Evolutionary conservation across 1,140 invertebrate genomes (phyloP), one percentile per base, ranked within the genome.

Genomic region (Dolichoris vasculosae): DNA sequence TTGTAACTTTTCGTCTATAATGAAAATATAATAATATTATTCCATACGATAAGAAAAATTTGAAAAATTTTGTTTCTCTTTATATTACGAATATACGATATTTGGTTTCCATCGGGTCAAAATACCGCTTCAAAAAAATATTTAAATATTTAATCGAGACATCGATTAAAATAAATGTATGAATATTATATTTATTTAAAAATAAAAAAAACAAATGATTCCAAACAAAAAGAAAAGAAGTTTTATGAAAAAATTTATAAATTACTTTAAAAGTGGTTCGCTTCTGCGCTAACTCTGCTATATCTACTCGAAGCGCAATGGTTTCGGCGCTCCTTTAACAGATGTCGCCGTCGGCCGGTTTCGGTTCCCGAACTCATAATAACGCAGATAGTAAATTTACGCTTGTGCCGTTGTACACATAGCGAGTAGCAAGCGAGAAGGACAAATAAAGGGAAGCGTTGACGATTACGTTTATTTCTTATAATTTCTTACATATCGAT

Each of bases 321-420:
- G 86, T 82, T 88, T 92, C 88, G 46, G 26, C 2, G 7, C 8
- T 38, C 2, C 0, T 0, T 9, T 30, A 69, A n/a, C 20, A 91
- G 91, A 89, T 91, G 92, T 89, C 89, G 89, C 83, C 73, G 90
- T 87, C 20, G 23, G 81, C 59, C 46, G 35, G 1, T 75, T 73
- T 71, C 32, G n/a, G 76, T 77, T 23, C 0, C 15, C 51, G 30
- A 81, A 59, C 46, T 38, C 43, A 43, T 43, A 40, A n/a, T n/a
- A 35, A 38, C 38, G 38, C 2, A 43, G 69, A 13, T 2, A 13
- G 35, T 3, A 73, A 73, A 43, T 43, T 8, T 0, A 8, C 0
- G 23, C 78, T 23, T 55, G 71, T 81, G 86, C 88, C 88, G 87
- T 89, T 90, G 89, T 89, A 87, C 84, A 8, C 0, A 73, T 20